Evolutionary conservation across 2,888 invertebrate species (phyloP).

Genomic region (Scaptomyza parva): DNA sequence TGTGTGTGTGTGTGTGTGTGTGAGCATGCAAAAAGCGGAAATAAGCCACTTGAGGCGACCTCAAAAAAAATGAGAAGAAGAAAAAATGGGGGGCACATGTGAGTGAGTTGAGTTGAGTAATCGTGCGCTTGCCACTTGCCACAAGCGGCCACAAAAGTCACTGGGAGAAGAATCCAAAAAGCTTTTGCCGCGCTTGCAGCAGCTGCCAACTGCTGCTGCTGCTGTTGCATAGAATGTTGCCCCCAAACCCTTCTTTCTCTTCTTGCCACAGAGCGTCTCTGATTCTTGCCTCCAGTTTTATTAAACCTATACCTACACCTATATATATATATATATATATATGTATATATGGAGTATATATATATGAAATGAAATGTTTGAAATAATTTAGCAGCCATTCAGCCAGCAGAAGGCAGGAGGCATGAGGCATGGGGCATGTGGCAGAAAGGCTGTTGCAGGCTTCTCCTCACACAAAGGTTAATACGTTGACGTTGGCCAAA

Average conservation of each 20-base stretch:
- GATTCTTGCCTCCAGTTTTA: conserved; percentile 40
- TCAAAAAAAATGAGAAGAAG: conserved; percentile 46
- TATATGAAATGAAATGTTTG: conserved; percentile 66
- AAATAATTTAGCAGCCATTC: conserved; percentile 68
- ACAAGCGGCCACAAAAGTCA: conserved; percentile 33
- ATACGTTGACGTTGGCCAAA: conserved; percentile 68
- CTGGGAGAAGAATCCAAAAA: conserved; percentile 14
- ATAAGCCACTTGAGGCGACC: conserved; percentile 76
- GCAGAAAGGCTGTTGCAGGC: no score
- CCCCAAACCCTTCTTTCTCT: neutral
- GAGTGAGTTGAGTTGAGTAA: conserved; percentile 70
- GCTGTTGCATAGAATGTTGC: neutral
- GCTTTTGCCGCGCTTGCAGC: no score
- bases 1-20: neutral
- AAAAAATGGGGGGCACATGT: neutral
- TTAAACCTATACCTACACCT: no score
- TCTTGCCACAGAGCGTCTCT: conserved; percentile 9
- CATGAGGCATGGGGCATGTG: no score
- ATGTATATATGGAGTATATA: neutral
- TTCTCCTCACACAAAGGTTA: conserved; percentile 59
- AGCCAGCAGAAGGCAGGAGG: no score
- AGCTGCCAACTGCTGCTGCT: conserved; percentile 4
- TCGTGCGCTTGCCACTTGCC: conserved; percentile 69
- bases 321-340: neutral
- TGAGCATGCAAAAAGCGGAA: conserved; percentile 68